Conservation (phyloP, 2,888 invertebrate species). For the Acanthosepion esculentum region DNA sequence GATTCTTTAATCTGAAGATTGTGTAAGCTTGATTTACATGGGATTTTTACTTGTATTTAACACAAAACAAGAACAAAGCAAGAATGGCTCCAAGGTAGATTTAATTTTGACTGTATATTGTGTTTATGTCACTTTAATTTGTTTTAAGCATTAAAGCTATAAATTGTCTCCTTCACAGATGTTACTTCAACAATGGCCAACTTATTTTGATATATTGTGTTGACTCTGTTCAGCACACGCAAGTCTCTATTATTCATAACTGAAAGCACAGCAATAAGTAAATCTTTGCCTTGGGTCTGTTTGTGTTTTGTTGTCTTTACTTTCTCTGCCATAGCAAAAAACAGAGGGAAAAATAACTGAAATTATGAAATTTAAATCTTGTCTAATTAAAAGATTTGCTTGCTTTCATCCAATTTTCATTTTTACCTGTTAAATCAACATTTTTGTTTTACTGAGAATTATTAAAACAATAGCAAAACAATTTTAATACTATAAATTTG, state of each 20-base stretch:
- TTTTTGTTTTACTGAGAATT: neutral
- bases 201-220: neutral
- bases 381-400: no score
- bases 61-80: neutral
- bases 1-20: no score
- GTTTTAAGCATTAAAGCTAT: neutral
- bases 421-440: neutral
- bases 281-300: neutral
- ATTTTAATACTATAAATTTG: no score
- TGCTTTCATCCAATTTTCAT: neutral
- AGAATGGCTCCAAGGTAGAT: neutral
- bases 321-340: neutral
- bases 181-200: neutral
- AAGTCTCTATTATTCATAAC: neutral
- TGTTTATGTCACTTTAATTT: neutral
- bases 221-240: neutral
- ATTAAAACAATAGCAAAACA: neutral
- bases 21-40: no score
- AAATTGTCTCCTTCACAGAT: neutral
- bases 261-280: neutral
- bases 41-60: neutral
- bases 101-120: neutral
- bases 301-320: neutral
- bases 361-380: neutral
- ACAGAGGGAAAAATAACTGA: neutral